Evolutionary conservation across 2,888 invertebrate genomes (phyloP).

Genomic region (Troides helena): DNA sequence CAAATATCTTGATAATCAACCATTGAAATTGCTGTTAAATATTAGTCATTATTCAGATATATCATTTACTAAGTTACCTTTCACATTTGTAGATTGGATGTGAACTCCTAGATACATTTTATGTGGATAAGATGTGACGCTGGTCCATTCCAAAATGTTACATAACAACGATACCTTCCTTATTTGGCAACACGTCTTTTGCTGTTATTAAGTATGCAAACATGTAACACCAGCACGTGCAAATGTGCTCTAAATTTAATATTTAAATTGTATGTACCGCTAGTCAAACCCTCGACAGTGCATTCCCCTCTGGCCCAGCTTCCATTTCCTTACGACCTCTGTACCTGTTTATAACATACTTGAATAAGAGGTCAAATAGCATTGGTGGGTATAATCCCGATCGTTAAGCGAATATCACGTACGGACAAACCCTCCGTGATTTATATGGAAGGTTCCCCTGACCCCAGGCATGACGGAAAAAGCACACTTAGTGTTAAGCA

Average conservation of each 20-base stretch:
- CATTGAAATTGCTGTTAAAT: too few species aligned
- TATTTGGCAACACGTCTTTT: too few species aligned
- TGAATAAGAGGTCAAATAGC: slow-evolving; percentile 32
- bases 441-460: slow-evolving; percentile 39
- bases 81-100: too few species aligned
- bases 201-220: slow-evolving; percentile 1
- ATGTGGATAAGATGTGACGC: too few species aligned
- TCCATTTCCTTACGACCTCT: slow-evolving; percentile 35
- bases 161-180: too few species aligned
- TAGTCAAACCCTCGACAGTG: slow-evolving; percentile 38
- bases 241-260: slow-evolving; percentile 45
- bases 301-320: slow-evolving; percentile 43
- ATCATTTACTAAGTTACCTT: too few species aligned
- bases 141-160: too few species aligned
- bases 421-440: slow-evolving; percentile 41
- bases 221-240: slow-evolving; percentile 30
- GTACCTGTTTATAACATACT: neutral
- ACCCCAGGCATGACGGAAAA: slow-evolving; percentile 26
- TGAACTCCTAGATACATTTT: too few species aligned
- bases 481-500: slow-evolving; percentile 29
- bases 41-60: too few species aligned
- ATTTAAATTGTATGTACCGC: slow-evolving; percentile 51
- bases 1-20: too few species aligned
- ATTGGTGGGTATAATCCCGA: slow-evolving; percentile 44
- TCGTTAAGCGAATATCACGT: slow-evolving; percentile 49